These are phyloP conservation scores for Pseudoatta argentina DNA, from an alignment of 1,140 invertebrate species.

Conservation along the genomic window DNA sequence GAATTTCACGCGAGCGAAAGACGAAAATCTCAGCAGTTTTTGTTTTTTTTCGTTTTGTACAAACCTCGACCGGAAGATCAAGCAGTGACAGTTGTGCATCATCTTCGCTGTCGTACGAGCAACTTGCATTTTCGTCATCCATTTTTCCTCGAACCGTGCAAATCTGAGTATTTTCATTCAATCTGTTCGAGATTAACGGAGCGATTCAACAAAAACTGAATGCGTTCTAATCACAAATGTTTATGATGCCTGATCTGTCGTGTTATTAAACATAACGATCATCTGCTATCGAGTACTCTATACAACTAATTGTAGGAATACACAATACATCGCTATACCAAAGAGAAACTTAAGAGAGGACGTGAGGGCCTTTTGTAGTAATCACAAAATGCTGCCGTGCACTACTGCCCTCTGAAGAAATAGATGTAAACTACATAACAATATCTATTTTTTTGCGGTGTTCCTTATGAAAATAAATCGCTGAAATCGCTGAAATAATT, in stretches of 20 bases:
- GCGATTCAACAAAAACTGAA: background rate
- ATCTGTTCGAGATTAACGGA: background rate
- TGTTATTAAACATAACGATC: background rate
- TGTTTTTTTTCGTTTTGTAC: constrained; percentile 19
- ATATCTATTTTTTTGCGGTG: no score
- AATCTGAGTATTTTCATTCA: constrained; percentile 66
- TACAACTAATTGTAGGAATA: background rate
- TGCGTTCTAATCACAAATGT: background rate
- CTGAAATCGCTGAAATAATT: no score
- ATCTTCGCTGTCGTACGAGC: constrained; percentile 16
- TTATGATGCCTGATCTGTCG: background rate
- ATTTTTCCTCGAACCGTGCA: constrained; percentile 56
- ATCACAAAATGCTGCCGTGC: no score
- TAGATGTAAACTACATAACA: no score
- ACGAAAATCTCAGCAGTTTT: background rate
- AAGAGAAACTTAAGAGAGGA: no score
- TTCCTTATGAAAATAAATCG: no score
- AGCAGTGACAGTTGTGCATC: constrained; percentile 63
- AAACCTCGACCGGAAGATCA: constrained; percentile 81
- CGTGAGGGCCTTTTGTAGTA: no score
- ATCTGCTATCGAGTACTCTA: background rate
- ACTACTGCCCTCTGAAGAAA: no score
- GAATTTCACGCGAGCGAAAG: background rate
- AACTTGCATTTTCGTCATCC: constrained; percentile 60
- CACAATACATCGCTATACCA: background rate